Percentiles rank a stretch among this genome's conserved stretches.
Conservation (phyloP, 1,140 invertebrate species). For the Drosophila willistoni region DNA sequence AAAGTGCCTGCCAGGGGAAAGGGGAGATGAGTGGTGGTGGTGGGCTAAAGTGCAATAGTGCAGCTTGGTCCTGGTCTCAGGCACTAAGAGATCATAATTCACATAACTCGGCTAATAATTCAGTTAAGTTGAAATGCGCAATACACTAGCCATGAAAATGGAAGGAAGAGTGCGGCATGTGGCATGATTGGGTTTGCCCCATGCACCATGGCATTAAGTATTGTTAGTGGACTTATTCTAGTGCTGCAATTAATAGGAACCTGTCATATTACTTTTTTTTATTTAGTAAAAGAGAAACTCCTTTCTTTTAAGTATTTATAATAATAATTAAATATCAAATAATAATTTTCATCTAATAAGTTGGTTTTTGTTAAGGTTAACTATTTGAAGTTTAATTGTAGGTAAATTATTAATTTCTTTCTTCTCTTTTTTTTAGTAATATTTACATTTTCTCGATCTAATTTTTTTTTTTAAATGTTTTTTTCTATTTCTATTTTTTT, state of each 20-base stretch:
- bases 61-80: conserved; percentile 54
- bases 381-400: no score
- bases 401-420: no score
- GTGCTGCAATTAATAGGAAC: not conserved
- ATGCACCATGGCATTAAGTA: not conserved
- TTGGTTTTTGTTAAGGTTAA: no score
- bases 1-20: conserved; percentile 54
- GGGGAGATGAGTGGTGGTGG: not conserved
- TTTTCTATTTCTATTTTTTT: no score
- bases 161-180: not conserved
- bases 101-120: conserved; percentile 81
- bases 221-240: not conserved
- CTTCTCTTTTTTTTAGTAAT: no score
- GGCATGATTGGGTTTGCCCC: not conserved
- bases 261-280: not conserved
- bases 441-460: no score
- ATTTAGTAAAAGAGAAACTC: not conserved
- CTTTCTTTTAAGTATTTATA: no score
- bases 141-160: conserved; percentile 38
- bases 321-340: no score
- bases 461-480: no score
- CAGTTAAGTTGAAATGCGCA: conserved; percentile 79
- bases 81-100: conserved; percentile 81
- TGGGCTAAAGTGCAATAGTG: conserved; percentile 15
- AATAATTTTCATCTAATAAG: no score